phyloP scores from a whole-genome alignment of 1,140 invertebrate species.

The Saccostrea glomerata region DNA sequence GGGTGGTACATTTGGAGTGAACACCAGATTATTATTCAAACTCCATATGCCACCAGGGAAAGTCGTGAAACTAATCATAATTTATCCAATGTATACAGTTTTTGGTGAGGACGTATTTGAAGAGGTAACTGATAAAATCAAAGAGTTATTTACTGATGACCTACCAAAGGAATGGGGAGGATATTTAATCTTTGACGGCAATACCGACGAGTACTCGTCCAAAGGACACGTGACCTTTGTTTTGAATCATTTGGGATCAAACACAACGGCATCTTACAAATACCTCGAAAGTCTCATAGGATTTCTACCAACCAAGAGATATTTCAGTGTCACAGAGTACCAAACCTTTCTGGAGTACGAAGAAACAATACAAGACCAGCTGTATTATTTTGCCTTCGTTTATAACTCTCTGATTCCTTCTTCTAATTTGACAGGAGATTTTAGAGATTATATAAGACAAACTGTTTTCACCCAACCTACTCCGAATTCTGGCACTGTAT shows the following conservation, averaged over 20 bases:
- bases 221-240: slow-evolving; percentile 16
- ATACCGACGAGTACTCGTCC: not conserved
- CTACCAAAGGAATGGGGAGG: slow-evolving; percentile 54
- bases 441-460: not conserved
- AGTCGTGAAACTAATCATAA: not conserved
- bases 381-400: slow-evolving; percentile 16
- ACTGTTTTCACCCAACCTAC: not conserved
- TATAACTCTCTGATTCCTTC: slow-evolving; percentile 41
- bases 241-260: slow-evolving; percentile 51
- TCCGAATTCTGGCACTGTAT: not conserved
- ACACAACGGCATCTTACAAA: not conserved
- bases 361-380: not conserved
- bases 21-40: slow-evolving; percentile 49
- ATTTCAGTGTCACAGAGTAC: slow-evolving; percentile 18
- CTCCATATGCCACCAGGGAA: slow-evolving; percentile 54
- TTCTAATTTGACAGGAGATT: slow-evolving; percentile 16
- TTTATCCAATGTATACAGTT: slow-evolving; percentile 20
- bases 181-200: slow-evolving; percentile 37
- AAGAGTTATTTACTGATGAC: not conserved
- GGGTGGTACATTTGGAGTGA: slow-evolving; percentile 65
- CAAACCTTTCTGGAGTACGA: slow-evolving; percentile 55
- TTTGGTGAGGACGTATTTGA: not conserved
- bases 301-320: not conserved
- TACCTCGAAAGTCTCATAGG: slow-evolving; percentile 42
- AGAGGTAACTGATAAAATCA: not conserved